Conservation (phyloP, 2,113 vertebrate species). For the Mesembrinibis cayennensis region DNA sequence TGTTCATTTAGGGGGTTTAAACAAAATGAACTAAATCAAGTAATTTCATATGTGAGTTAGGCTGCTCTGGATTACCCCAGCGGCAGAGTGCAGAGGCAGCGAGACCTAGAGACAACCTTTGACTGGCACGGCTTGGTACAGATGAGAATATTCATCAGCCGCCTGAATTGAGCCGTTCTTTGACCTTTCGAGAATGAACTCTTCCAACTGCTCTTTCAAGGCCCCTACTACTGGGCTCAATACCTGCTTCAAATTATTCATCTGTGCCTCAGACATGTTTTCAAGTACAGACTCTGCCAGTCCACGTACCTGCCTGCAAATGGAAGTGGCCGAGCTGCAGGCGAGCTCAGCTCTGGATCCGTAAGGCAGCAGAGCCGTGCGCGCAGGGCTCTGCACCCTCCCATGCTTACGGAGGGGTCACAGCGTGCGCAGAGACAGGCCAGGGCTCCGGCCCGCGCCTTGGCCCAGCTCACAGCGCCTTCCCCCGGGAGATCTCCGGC, state of each 20-base stretch:
- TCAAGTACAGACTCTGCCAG: neutral
- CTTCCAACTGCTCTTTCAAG: neutral
- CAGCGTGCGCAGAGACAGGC: fast-evolving
- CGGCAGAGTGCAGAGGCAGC: fast-evolving
- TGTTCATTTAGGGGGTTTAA: neutral
- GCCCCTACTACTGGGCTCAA: neutral
- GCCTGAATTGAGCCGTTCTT: neutral
- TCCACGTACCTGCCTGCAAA: neutral
- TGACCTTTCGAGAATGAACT: neutral
- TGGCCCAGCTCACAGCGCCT: neutral
- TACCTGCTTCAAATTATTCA: fast-evolving
- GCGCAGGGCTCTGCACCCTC: fast-evolving
- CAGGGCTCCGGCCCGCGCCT: fast-evolving
- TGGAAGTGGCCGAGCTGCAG: fast-evolving
- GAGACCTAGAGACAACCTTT: neutral
- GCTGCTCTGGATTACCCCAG: neutral
- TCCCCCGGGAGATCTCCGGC: fast-evolving
- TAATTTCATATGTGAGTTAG: fast-evolving
- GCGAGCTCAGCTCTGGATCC: fast-evolving
- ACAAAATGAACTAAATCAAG: neutral
- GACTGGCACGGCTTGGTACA: neutral
- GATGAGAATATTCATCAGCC: fast-evolving
- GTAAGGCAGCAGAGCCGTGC: fast-evolving
- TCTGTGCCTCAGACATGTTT: fast-evolving
- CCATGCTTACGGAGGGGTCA: fast-evolving